Percentiles rank a stretch among this genome's conserved stretches.
Conservation (phyloP, 2,113 vertebrate species). For the Oryzias melastigma region DNA sequence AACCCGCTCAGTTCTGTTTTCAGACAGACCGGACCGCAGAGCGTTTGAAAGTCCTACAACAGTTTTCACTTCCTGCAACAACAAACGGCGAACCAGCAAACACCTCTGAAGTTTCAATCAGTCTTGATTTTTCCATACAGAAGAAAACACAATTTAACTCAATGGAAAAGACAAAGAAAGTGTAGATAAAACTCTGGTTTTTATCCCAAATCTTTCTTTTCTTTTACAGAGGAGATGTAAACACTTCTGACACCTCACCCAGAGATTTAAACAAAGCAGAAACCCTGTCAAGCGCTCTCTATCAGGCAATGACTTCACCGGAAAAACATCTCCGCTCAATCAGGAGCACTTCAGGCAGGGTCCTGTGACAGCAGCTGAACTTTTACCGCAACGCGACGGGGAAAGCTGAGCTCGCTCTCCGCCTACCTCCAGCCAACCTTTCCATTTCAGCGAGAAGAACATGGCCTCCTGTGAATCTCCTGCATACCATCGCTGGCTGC, state of each 20-base stretch:
- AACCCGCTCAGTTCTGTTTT: constrained; percentile 36
- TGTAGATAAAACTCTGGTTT: constrained; percentile 7
- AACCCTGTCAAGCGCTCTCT: constrained; percentile 1
- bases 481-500: constrained; percentile 67
- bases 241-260: constrained; percentile 31
- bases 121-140: not conserved
- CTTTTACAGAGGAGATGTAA: constrained; percentile 23
- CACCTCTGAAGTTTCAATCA: not conserved
- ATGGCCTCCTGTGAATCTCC: constrained; percentile 64
- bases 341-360: constrained; percentile 31
- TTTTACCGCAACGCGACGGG: constrained; percentile 14
- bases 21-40: constrained; percentile 37
- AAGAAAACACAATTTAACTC: not conserved
- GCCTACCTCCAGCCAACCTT: constrained; percentile 72
- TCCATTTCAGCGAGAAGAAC: constrained; percentile 69
- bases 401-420: constrained; percentile 19
- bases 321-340: constrained; percentile 31
- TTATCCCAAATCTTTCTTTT: not conserved
- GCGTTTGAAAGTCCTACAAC: constrained; percentile 37
- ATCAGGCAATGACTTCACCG: constrained; percentile 34
- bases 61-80: constrained; percentile 55
- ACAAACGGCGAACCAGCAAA: constrained; percentile 2
- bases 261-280: constrained; percentile 23
- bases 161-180: not conserved
- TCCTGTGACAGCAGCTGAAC: constrained; percentile 34